A percentile compares a stretch with the other conserved stretches of the same genome.
Conservation (phyloP, 2,888 invertebrate species). For the Limnephilus auricula region DNA sequence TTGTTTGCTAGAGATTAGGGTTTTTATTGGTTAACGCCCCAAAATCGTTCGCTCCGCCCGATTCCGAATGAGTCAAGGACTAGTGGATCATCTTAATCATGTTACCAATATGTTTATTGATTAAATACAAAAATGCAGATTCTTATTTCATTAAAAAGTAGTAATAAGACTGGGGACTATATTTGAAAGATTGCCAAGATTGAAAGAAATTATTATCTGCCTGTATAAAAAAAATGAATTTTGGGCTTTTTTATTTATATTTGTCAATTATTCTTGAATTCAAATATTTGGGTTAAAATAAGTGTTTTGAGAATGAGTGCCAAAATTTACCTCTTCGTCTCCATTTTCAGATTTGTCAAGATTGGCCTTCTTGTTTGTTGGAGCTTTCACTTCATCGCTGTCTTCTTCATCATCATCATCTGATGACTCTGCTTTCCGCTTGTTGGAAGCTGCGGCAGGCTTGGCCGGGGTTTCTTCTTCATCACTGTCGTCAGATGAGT, state of each 20-base stretch:
- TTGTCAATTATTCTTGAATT: too few species aligned
- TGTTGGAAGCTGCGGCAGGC: constrained; percentile 64
- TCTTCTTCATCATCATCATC: constrained; percentile 69
- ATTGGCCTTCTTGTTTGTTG: constrained; percentile 66
- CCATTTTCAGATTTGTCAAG: constrained; percentile 55
- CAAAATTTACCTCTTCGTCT: constrained; percentile 47
- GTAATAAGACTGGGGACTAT: neutral
- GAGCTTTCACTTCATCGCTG: constrained; percentile 68
- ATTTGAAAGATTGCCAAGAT: neutral
- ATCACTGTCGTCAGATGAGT: constrained; percentile 71
- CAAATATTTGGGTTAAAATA: neutral
- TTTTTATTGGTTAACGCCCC: too few species aligned
- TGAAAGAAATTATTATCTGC: neutral
- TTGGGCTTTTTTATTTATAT: too few species aligned
- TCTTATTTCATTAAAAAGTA: neutral
- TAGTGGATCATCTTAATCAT: too few species aligned
- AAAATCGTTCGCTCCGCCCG: too few species aligned
- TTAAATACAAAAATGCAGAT: neutral
- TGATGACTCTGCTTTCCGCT: constrained; percentile 68
- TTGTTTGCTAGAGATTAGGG: too few species aligned
- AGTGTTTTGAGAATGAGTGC: too few species aligned
- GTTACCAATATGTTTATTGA: neutral
- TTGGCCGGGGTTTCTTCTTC: constrained; percentile 68
- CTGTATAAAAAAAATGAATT: neutral
- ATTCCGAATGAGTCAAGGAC: too few species aligned